Evolutionary conservation across 2,888 invertebrate species (phyloP), one percentile per base, ranked within the genome.

Genomic region (Phalera bucephala): DNA sequence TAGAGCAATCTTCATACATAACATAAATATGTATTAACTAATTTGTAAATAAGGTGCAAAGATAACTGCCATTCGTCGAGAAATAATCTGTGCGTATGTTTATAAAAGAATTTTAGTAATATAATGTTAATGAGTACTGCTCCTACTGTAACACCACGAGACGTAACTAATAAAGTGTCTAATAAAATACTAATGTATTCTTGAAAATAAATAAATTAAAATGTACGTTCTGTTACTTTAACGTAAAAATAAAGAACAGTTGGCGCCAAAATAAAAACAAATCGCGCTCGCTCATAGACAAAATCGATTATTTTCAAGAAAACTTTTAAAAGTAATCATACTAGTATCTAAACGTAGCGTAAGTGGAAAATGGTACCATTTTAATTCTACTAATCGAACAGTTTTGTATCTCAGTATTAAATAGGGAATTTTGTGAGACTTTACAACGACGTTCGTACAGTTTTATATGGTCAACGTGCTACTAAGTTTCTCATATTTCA

Each of bases 381-480:
- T 73, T 75, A n/a, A 62, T 57, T 62, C 58, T 61, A 58, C 51
- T 44, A 8, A 58, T 45, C 51, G 45, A 49, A 64, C 61, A 53
- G 62, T 73, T 80, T 80, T 78, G 70, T 79, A 78, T 75, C 72
- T 79, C 86, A 85, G 82, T 86, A 86, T 85, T 87, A 76, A 63
- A 74, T 75, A 79, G 73, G 65, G 56, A 77, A 71, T 70, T 85
- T 86, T 87, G 82, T 86, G 85, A 87, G 69, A 78, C 58, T 88
- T 87, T 87, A 87, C 88, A 87, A 87, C 86, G 87, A 87, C 42
- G 67, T 82, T 80, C 73, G 73, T 81, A 80, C 60, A 62, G 72
- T 76, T 80, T 80, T 77, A 67, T 59, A 54, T 54, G 48, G 37
- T 55, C 34, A 46, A 40, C 11, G 43, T 59, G 59, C 48, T 45